Evolutionary conservation across 2,113 vertebrate genomes (phyloP), one percentile per base, ranked within the genome.

Genomic region (Hemibagrus wyckioides): DNA sequence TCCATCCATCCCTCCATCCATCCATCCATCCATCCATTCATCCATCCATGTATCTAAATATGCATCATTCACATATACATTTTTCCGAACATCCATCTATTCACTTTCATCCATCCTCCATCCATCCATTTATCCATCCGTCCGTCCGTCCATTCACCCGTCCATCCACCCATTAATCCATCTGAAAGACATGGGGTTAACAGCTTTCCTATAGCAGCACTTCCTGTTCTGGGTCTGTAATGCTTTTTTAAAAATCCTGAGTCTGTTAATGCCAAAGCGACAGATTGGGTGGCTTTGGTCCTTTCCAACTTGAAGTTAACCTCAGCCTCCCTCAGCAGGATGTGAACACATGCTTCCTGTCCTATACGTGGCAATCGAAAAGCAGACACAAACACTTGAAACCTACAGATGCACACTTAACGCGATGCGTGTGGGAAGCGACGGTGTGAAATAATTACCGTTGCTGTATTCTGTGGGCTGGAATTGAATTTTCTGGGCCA

Each of bases 221-320:
- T 81, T 86, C 63, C 63, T 82, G 77, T 82, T 82, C 33, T 39
- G 63, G 85, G 56, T 82, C 63, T 79, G 17, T 57, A 39, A 48
- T 28, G 59, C 21, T 36, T 28, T 48, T 50, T 4, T 44, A 79
- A 76, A 80, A 28, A 61, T 6, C 1, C 10, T 39, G 57, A 52
- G 84, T 25, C 41, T 80, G 36, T 54, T 79, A 63, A 39, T 88
- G 90, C 90, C 90, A 91, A 84, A 44, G 79, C 21, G 81, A 89
- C 90, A 91, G 89, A 91, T 91, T 89, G 90, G 84, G 9, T 25
- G 80, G 86, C 85, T 89, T 84, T 85, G 75, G 82, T 86, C 44
- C 82, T 65, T 61, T 90, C 86, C 90, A 90, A 86, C 77, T 91
- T 77, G 84, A 86, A 83, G 71, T 87, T 85, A 87, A 80, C 89